A percentile compares a stretch with the other conserved stretches of the same genome.
Evolutionary conservation across 2,113 vertebrate species (phyloP).

Genomic region (Nicator chloris): DNA sequence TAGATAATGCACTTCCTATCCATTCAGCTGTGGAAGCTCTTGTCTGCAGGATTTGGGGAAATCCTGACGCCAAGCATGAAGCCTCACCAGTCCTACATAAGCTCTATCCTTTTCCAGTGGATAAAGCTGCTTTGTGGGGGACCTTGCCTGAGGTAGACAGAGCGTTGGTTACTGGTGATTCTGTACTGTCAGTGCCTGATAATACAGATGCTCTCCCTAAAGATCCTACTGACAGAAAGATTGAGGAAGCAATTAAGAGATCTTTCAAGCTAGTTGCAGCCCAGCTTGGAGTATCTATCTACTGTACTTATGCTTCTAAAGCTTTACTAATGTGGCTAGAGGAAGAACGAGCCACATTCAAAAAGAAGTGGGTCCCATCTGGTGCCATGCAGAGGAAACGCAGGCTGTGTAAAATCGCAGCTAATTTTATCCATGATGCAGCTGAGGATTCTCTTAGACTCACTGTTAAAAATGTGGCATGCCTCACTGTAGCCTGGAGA

Average conservation of each 20-base stretch:
- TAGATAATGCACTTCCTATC: slow-evolving; percentile 44
- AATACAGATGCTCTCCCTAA: neutral
- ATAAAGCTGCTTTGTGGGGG: slow-evolving; percentile 47
- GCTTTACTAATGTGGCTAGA: slow-evolving; percentile 48
- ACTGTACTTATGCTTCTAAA: slow-evolving; percentile 30
- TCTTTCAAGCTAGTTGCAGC: slow-evolving; percentile 52
- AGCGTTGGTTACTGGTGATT: neutral
- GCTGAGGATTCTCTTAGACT: slow-evolving; percentile 57
- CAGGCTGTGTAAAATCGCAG: slow-evolving; percentile 22
- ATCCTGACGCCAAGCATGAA: slow-evolving; percentile 42
- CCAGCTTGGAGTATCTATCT: slow-evolving; percentile 57
- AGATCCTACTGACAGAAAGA: slow-evolving; percentile 47
- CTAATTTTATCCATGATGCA: slow-evolving; percentile 61
- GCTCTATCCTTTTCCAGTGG: slow-evolving; percentile 41
- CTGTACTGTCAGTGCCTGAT: neutral
- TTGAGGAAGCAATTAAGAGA: slow-evolving; percentile 51
- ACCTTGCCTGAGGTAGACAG: slow-evolving; percentile 39
- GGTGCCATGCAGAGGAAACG: neutral
- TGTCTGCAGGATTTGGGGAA: slow-evolving; percentile 39
- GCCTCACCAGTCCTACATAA: neutral
- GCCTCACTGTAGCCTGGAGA: slow-evolving; percentile 50
- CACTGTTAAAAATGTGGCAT: slow-evolving; percentile 44
- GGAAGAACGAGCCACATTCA: neutral
- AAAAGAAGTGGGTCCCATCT: slow-evolving; percentile 17
- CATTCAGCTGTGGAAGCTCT: slow-evolving; percentile 50